Conservation (phyloP, 2,797 vertebrate species). For the Pseudotriccus pelzelni region DNA sequence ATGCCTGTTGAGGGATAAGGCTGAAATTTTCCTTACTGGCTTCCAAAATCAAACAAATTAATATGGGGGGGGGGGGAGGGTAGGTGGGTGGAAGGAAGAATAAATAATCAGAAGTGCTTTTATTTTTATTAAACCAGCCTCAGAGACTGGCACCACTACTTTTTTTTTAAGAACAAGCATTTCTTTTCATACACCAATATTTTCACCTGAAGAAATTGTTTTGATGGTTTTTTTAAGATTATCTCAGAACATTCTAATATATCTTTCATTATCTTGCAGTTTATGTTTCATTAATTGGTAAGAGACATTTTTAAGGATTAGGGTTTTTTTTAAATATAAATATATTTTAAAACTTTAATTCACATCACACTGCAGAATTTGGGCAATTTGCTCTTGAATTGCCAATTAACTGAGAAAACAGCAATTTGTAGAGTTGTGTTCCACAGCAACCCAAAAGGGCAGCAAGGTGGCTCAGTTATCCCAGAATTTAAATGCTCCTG, state of each 20-base stretch:
- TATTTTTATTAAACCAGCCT: background rate
- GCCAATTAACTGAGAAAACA: background rate
- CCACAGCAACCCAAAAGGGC: background rate
- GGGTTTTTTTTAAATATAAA: background rate
- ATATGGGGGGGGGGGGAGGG: too few relatives aligned
- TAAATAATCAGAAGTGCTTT: background rate
- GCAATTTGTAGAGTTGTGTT: background rate
- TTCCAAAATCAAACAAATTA: background rate
- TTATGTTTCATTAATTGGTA: background rate
- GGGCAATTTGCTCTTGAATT: background rate
- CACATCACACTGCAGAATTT: background rate
- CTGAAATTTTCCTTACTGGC: background rate
- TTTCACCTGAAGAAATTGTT: background rate
- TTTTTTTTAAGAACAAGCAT: background rate
- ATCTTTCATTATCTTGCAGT: background rate
- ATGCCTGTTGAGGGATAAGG: background rate
- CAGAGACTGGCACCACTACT: background rate
- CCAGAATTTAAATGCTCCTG: rapidly evolving
- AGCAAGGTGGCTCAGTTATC: background rate
- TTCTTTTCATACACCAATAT: background rate
- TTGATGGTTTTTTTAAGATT: background rate
- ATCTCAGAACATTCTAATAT: background rate
- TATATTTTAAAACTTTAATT: background rate
- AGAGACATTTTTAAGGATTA: background rate
- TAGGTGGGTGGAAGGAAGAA: background rate